phyloP scores from a whole-genome alignment of 2,888 invertebrate species.

The Rhagonycha lutea region DNA sequence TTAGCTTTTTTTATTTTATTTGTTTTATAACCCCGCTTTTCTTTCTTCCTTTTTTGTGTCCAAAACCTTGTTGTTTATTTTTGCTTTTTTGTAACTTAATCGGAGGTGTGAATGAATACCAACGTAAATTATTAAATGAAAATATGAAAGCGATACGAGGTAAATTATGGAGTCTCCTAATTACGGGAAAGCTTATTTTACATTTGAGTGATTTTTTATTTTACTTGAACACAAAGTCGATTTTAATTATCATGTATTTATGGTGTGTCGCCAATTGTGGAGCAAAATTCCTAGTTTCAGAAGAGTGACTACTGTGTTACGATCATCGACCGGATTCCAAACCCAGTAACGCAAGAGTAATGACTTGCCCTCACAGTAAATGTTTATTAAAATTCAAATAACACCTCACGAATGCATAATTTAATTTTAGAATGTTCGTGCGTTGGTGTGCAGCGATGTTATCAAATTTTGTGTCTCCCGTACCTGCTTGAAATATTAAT shows the following conservation, averaged over 20 bases:
- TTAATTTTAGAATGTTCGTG: slow-evolving; percentile 25
- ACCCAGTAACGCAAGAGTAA: slow-evolving; percentile 37
- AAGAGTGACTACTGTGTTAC: slow-evolving; percentile 45
- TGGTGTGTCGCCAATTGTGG: slow-evolving; percentile 17
- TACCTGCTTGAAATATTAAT: slow-evolving; percentile 26
- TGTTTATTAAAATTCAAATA: slow-evolving; percentile 27
- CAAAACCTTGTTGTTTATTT: neutral
- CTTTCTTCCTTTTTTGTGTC: neutral
- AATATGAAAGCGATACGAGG: neutral
- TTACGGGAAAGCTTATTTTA: neutral
- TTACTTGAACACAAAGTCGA: neutral
- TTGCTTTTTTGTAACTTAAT: neutral
- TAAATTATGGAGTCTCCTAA: neutral
- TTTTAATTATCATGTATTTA: slow-evolving; percentile 16
- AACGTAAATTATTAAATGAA: neutral
- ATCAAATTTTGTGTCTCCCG: slow-evolving; percentile 18
- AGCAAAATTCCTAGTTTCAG: neutral
- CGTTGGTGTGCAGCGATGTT: slow-evolving; percentile 21
- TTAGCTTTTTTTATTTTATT: neutral
- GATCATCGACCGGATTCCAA: slow-evolving; percentile 42
- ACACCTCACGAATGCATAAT: slow-evolving; percentile 26
- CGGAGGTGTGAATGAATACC: neutral
- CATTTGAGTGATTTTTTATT: neutral
- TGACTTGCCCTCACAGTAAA: slow-evolving; percentile 22
- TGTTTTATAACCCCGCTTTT: neutral